phyloP scores from a whole-genome alignment of 2,113 vertebrate genomes.

The Mastomys natalensis region DNA sequence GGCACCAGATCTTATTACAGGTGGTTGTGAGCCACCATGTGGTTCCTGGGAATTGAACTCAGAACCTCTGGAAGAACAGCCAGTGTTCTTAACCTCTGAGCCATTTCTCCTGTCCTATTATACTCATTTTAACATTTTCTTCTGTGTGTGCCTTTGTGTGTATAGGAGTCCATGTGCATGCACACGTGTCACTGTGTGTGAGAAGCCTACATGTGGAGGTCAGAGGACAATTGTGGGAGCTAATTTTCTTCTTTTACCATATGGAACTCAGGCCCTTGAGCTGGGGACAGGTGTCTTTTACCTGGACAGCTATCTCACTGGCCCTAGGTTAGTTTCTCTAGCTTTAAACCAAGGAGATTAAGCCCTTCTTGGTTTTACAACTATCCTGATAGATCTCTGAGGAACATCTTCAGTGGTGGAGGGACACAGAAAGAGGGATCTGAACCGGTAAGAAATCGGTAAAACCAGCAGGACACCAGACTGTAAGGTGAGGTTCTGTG shows the following conservation, averaged over 20 bases:
- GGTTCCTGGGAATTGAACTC: too few species aligned
- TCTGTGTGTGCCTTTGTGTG: background rate
- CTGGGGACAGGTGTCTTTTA: background rate
- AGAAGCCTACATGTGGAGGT: background rate
- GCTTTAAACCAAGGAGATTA: background rate
- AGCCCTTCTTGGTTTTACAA: background rate
- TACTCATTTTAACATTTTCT: background rate
- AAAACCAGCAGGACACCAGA: background rate
- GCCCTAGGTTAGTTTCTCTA: constrained; percentile 29
- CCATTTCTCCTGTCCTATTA: background rate
- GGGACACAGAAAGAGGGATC: background rate
- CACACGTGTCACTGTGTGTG: background rate
- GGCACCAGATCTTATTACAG: too few species aligned
- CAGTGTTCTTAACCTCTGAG: too few species aligned
- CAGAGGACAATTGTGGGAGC: background rate
- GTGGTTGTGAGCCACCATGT: too few species aligned
- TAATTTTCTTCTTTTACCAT: background rate
- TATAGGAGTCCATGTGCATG: background rate
- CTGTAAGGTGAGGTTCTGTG: background rate
- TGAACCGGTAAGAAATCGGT: background rate
- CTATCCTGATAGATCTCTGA: background rate
- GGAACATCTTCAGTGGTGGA: background rate
- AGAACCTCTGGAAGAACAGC: too few species aligned
- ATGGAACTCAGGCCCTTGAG: background rate
- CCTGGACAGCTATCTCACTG: background rate